Conservation (phyloP, 2,888 invertebrate species). For the Lithophane ornitopus region DNA sequence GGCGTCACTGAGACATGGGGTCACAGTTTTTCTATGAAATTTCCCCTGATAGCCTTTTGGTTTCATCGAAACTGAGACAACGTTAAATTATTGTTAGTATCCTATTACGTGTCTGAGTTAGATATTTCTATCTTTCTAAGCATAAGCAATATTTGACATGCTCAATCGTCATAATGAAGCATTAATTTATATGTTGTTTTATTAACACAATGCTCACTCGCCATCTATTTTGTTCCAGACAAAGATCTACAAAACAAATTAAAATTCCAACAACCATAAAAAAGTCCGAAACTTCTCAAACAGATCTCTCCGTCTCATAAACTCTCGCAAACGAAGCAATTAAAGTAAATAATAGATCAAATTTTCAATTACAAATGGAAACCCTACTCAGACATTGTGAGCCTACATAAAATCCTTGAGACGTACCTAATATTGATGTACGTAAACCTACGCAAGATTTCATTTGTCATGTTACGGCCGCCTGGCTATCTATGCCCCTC, state of each 20-base stretch:
- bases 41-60: background rate
- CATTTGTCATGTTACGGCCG: slow-evolving; percentile 51
- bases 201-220: background rate
- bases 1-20: background rate
- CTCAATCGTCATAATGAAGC: background rate
- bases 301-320: slow-evolving; percentile 6
- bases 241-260: slow-evolving; percentile 4
- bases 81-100: too few relatives aligned
- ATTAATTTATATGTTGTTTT: background rate
- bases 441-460: slow-evolving; percentile 34
- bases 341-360: slow-evolving; percentile 44
- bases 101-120: background rate
- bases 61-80: background rate
- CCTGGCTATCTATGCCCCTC: slow-evolving; percentile 18
- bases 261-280: slow-evolving; percentile 14
- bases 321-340: slow-evolving; percentile 45
- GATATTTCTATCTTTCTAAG: background rate
- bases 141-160: background rate
- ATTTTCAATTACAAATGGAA: slow-evolving; percentile 56
- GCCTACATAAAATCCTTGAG: slow-evolving; percentile 38
- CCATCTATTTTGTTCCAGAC: background rate
- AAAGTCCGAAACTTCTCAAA: slow-evolving; percentile 7
- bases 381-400: slow-evolving; percentile 42
- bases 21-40: background rate
- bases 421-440: slow-evolving; percentile 40